phyloP scores from a whole-genome alignment of 2,888 invertebrate genomes.

The Phyllotreta cruciferae region DNA sequence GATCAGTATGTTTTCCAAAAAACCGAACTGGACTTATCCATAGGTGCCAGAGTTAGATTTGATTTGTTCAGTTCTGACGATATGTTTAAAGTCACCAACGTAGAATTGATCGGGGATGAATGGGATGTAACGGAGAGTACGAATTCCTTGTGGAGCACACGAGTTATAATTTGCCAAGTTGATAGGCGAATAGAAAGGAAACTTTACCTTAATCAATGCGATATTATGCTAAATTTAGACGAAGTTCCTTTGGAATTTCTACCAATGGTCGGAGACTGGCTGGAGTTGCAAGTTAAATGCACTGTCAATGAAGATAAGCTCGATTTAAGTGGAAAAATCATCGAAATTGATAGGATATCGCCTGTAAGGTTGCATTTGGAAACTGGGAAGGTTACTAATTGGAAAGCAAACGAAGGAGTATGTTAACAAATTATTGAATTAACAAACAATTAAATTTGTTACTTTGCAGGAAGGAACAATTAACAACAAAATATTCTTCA shows the following conservation, averaged over 20 bases:
- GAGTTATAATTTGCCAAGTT: constrained; percentile 59
- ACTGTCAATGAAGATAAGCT: constrained; percentile 67
- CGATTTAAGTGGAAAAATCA: constrained; percentile 64
- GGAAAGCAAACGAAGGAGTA: constrained; percentile 52
- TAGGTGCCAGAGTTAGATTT: constrained; percentile 66
- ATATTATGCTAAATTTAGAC: constrained; percentile 69
- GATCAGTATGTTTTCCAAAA: constrained; percentile 65
- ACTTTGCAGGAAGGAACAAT: constrained; percentile 62
- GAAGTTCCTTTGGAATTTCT: constrained; percentile 69
- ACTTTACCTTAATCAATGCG: constrained; percentile 63
- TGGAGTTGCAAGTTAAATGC: constrained; percentile 69
- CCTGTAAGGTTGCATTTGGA: constrained; percentile 67
- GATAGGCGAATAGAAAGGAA: constrained; percentile 56
- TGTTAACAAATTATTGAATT: neutral
- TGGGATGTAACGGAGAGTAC: constrained; percentile 60
- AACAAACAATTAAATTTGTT: neutral
- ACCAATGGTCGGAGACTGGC: constrained; percentile 74
- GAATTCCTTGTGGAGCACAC: constrained; percentile 46
- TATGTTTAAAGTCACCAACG: constrained; percentile 60
- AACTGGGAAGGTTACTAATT: constrained; percentile 62
- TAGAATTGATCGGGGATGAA: constrained; percentile 47
- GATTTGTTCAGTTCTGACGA: constrained; percentile 45
- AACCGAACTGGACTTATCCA: constrained; percentile 54
- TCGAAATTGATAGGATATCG: constrained; percentile 68
- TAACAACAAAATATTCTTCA: constrained; percentile 67